phyloP scores from a whole-genome alignment of 2,797 vertebrate genomes.

The Cyprinella venusta region DNA sequence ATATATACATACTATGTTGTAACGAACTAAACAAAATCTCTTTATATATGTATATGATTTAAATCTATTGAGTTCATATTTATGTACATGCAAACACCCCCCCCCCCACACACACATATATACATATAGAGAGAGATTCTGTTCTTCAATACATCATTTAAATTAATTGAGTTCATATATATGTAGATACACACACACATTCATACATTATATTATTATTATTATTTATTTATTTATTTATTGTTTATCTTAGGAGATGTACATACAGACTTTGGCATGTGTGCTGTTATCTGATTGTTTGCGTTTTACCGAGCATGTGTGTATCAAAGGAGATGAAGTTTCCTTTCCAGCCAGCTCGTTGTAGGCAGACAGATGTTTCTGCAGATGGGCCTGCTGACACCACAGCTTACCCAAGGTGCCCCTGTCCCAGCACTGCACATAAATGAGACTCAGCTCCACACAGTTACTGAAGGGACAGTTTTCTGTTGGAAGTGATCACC shows the following conservation, averaged over 20 bases:
- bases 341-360: conserved; percentile 18
- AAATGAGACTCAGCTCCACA: conserved; percentile 65
- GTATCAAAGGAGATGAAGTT: conserved; percentile 3
- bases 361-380: conserved; percentile 76
- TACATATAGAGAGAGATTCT: too few species aligned
- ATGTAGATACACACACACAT: too few species aligned
- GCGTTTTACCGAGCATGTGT: neutral
- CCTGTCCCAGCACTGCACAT: conserved; percentile 68
- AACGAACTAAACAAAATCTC: too few species aligned
- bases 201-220: too few species aligned
- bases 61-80: too few species aligned
- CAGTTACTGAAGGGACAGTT: conserved; percentile 52
- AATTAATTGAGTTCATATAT: too few species aligned
- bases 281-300: neutral
- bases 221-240: too few species aligned
- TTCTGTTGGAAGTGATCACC: conserved; percentile 54
- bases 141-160: too few species aligned
- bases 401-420: conserved; percentile 75
- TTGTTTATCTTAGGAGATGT: neutral
- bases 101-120: too few species aligned
- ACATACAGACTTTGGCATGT: neutral
- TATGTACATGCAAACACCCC: too few species aligned
- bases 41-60: too few species aligned
- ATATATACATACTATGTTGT: too few species aligned
- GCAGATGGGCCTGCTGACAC: conserved; percentile 77